Conservation (phyloP, 2,888 invertebrate species). For the Ptychoptera albimana region DNA sequence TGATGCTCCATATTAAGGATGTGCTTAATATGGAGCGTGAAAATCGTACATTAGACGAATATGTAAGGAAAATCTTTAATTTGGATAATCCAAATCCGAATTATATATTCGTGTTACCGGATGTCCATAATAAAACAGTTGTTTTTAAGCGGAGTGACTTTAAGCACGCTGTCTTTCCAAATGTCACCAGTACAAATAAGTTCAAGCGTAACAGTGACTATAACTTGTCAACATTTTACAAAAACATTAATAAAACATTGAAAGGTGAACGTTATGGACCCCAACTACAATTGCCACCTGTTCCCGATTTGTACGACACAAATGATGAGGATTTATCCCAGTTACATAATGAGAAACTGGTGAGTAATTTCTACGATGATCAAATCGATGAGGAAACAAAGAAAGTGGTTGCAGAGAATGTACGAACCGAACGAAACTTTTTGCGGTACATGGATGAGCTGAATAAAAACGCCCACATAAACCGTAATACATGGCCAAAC, state of each 20-base stretch:
- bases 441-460: conserved; percentile 11
- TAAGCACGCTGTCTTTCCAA: conserved; percentile 23
- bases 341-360: not conserved
- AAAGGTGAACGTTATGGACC: too few relatives aligned
- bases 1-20: not conserved
- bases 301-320: not conserved
- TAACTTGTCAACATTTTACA: not conserved
- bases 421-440: conserved; percentile 14
- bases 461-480: conserved; percentile 8
- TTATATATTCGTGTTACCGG: conserved; percentile 21
- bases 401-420: conserved; percentile 11
- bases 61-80: conserved; percentile 13
- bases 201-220: conserved; percentile 4
- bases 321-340: conserved; percentile 1
- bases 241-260: too few relatives aligned
- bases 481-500: not conserved
- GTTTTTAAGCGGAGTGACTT: conserved; percentile 19
- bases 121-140: conserved; percentile 8
- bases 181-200: conserved; percentile 15
- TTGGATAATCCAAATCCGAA: conserved; percentile 15
- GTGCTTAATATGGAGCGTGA: not conserved
- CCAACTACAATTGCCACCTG: too few relatives aligned
- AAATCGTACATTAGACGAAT: conserved; percentile 5
- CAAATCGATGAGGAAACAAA: conserved; percentile 5
- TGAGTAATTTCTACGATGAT: not conserved